A percentile compares a stretch with the other conserved stretches of the same genome.
These are phyloP conservation scores for Peromyscus melanophrys DNA, from an alignment of 2,797 vertebrate genomes.

Conservation along the genomic window DNA sequence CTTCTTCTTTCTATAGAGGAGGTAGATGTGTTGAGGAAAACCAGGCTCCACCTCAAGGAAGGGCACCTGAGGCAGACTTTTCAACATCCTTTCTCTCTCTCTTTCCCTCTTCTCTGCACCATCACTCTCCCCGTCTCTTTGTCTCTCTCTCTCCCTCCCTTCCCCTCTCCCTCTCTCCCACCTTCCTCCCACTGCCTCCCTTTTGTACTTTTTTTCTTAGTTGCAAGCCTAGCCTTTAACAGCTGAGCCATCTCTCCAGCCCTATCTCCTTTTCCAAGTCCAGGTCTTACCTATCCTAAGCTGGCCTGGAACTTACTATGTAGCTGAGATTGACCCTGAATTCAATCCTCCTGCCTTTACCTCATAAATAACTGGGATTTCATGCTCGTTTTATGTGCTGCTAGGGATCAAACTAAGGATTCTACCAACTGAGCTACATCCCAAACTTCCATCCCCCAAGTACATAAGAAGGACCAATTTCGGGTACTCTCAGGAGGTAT, in stretches of 20 bases:
- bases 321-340: background rate
- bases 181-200: background rate
- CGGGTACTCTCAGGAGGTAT: background rate
- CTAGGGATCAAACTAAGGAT: background rate
- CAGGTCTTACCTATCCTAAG: background rate
- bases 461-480: conserved; percentile 11
- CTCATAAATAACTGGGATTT: background rate
- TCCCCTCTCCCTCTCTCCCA: background rate
- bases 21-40: background rate
- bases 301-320: background rate
- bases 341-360: background rate
- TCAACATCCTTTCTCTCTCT: background rate
- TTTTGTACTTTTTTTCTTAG: background rate
- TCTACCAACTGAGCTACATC: background rate
- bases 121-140: background rate
- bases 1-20: background rate
- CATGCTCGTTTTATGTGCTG: background rate
- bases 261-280: background rate
- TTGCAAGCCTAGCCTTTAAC: background rate
- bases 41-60: background rate
- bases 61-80: conserved; percentile 8
- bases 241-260: background rate
- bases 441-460: background rate
- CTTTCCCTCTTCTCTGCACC: background rate
- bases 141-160: background rate